Evolutionary conservation across 2,888 invertebrate species (phyloP), one percentile per base, ranked within the genome.

Genomic region (Hecatera dysodea): DNA sequence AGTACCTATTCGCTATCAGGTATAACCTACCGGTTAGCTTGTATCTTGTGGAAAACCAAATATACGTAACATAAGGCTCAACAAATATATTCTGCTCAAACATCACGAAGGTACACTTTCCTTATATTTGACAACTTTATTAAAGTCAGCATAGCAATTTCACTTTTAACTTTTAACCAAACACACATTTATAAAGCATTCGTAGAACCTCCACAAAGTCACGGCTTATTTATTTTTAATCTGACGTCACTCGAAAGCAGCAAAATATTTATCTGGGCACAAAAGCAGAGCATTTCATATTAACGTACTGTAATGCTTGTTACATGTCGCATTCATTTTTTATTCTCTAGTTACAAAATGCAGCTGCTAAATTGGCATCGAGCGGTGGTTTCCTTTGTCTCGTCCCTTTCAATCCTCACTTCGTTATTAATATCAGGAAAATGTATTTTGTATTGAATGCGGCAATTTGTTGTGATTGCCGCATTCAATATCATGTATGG

Each of bases 291-390:
- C 57, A 66, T 77, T 82, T 72, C 33, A 60, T 77, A 82, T 66
- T 62, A 78, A 68, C 72, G 63, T 56, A 57, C 48, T 56, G 46
- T 68, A 77, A 82, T 79, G 69, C 67, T 55, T 50, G 71, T 81
- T 77, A 75, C 75, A 55, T 77, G 75, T 80, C 62, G 67, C 78
- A 57, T 81, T 66, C 56, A 78, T 73, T 85, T 87, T 87, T 79
- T 76, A 82, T 82, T 62, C 72, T 66, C 74, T 81, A 74, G 72
- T 79, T 80, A 82, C 77, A 80, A 76, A 74, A 44, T 78, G 77
- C 78, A 82, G 74, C 73, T 77, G 81, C 78, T 79, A 80, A 83
- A 87, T 82, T 83, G 81, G 56, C 78, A 86, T 84, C 79, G 83
- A 84, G 63, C 75, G 53, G 82, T 60, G 84, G 82, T 79, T 86